A percentile compares a stretch with the other conserved stretches of the same genome.
phyloP scores from a whole-genome alignment of 1,140 invertebrate genomes.

The Mamestra configurata region DNA sequence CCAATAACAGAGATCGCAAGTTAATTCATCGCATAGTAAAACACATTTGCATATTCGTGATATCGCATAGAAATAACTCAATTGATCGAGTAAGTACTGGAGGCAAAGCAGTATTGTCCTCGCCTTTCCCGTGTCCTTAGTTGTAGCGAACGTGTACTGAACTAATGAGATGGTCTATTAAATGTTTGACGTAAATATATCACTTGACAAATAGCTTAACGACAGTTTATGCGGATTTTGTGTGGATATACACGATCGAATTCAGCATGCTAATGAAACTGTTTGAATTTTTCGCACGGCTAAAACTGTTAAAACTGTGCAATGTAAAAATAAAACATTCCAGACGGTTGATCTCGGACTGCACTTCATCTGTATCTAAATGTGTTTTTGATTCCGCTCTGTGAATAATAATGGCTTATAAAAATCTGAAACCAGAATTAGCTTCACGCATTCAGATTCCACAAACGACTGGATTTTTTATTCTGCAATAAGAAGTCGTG shows the following conservation, averaged over 20 bases:
- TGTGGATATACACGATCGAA: slow-evolving; percentile 18
- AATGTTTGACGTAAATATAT: slow-evolving; percentile 81
- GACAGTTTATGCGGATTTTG: slow-evolving; percentile 30
- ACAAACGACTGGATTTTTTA: background rate
- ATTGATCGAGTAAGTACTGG: slow-evolving; percentile 61
- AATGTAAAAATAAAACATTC: slow-evolving; percentile 8
- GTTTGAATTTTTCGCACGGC: background rate
- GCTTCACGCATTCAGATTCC: background rate
- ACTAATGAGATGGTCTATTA: slow-evolving; percentile 82
- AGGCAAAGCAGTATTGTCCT: slow-evolving; percentile 65
- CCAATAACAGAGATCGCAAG: slow-evolving; percentile 48
- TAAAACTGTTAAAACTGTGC: background rate
- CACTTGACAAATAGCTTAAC: slow-evolving; percentile 58
- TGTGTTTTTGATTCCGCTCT: background rate
- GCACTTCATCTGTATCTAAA: background rate
- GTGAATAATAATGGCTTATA: background rate
- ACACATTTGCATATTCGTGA: slow-evolving; percentile 66
- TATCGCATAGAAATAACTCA: slow-evolving; percentile 66
- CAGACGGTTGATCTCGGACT: background rate
- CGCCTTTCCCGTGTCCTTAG: slow-evolving; percentile 78
- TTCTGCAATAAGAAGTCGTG: background rate
- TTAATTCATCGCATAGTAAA: slow-evolving; percentile 59
- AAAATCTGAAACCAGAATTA: background rate
- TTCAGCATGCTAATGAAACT: background rate
- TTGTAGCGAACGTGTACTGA: slow-evolving; percentile 79